Evolutionary conservation across 2,888 invertebrate genomes (phyloP), one percentile per base, ranked within the genome.

Genomic region (Cylloceria caligata): DNA sequence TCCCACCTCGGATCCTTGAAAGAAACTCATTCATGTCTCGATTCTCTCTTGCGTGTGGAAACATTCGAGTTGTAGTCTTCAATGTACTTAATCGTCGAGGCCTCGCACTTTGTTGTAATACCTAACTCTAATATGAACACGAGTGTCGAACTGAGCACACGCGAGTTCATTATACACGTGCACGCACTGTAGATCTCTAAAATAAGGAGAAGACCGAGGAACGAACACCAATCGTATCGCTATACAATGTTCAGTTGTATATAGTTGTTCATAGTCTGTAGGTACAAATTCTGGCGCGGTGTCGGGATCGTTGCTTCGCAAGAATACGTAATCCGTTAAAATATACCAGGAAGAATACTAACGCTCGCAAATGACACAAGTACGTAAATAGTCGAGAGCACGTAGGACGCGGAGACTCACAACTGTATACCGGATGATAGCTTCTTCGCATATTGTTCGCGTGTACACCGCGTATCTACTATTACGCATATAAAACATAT

Each of bases 251-350:
- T 24, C 21, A 7, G 19, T 49, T 55, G 27, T 55, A 5, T 55
- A 27, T 60, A 62, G 36, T n/a, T n/a, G n/a, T n/a, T n/a, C 21
- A 36, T 16, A 6, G 13, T 24, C n/a, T 21, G 55, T 52, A 39
- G 24, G 60, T 52, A 69, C n/a, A 49, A 39, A 68, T 60, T 57
- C 49, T 57, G 55, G 67, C n/a, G 34, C 39, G 67, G 49, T 49
- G 67, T 81, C 67, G 78, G 76, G 77, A 42, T 71, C 71, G 57
- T 67, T 73, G 84, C 83, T 83, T 81, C 74, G 77, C 39, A 36
- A 57, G 85, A 85, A 85, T 85, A 85, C 85, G 81, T 83, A 85
- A 85, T 84, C 81, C 47, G 73, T 75, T 78, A 85, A 85, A 84
- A 83, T 82, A 78, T 83, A 81, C 68, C 75, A 60, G 68, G 67